phyloP scores from a whole-genome alignment of 2,113 vertebrate species.

The Phocoena sinus region DNA sequence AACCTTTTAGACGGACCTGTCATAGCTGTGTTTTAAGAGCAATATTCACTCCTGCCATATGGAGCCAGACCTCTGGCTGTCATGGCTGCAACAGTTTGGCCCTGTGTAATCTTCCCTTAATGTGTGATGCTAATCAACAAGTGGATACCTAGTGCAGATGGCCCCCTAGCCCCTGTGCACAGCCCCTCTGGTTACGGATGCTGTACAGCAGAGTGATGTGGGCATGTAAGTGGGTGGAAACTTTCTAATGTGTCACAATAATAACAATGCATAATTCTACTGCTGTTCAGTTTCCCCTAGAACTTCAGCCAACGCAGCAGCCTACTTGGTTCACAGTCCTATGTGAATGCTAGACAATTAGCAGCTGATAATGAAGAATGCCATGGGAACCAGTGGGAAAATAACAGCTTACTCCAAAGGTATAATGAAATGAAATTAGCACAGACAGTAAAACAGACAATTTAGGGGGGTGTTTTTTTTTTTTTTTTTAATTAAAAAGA shows the following conservation, averaged over 20 bases:
- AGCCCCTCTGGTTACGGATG: slow-evolving; percentile 39
- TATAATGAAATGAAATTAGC: slow-evolving; percentile 85
- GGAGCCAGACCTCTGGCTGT: slow-evolving; percentile 20
- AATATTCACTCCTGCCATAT: not conserved
- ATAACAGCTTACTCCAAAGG: slow-evolving; percentile 83
- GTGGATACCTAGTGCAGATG: slow-evolving; percentile 43
- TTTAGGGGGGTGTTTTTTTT: slow-evolving; percentile 71
- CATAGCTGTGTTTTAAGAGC: not conserved
- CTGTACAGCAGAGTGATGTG: slow-evolving; percentile 51
- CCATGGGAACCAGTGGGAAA: slow-evolving; percentile 84
- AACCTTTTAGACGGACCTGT: not conserved
- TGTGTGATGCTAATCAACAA: slow-evolving; percentile 34
- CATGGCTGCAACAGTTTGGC: not conserved
- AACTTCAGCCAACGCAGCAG: slow-evolving; percentile 81
- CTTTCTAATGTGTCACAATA: slow-evolving; percentile 79
- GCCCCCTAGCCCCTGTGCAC: slow-evolving; percentile 43
- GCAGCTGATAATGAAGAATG: slow-evolving; percentile 83
- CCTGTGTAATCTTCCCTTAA: slow-evolving; percentile 1
- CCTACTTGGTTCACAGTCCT: slow-evolving; percentile 80
- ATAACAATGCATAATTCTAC: slow-evolving; percentile 75
- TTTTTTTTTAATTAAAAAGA: slow-evolving; percentile 79
- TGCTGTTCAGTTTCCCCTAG: slow-evolving; percentile 76
- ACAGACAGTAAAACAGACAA: slow-evolving; percentile 85
- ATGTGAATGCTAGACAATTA: slow-evolving; percentile 82
- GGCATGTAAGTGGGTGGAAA: slow-evolving; percentile 79